Percentiles rank a stretch among this genome's conserved stretches.
These are phyloP conservation scores for Fopius arisanus DNA, from an alignment of 1,140 invertebrate species.

Conservation along the genomic window DNA sequence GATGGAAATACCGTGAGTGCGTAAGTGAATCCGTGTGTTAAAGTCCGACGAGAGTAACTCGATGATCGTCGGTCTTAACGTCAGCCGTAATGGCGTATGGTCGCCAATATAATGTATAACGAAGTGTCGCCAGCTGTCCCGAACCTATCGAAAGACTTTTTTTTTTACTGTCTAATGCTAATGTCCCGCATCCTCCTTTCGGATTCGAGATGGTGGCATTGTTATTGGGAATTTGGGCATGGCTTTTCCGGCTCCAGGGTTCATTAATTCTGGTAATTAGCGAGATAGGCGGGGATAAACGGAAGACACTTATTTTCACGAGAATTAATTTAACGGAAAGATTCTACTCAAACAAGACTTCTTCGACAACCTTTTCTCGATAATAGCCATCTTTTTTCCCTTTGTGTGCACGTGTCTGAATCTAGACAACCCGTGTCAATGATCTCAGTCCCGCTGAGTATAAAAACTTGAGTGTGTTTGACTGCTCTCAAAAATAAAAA, in stretches of 20 bases:
- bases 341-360: too few relatives aligned
- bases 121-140: conserved; percentile 44
- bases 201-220: neutral
- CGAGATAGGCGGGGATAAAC: too few relatives aligned
- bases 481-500: neutral
- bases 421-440: neutral
- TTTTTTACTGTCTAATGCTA: conserved; percentile 12
- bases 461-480: neutral
- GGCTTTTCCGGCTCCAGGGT: too few relatives aligned
- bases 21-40: conserved; percentile 32
- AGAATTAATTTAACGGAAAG: too few relatives aligned
- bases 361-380: too few relatives aligned
- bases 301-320: too few relatives aligned
- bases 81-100: conserved; percentile 42
- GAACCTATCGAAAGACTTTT: conserved; percentile 33
- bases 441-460: neutral
- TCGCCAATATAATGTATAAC: conserved; percentile 48
- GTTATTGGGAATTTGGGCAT: neutral
- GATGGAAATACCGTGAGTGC: conserved; percentile 41
- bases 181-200: neutral
- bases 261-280: too few relatives aligned
- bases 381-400: too few relatives aligned
- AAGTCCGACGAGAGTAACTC: conserved; percentile 17
- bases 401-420: neutral
- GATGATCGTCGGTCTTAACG: conserved; percentile 44